Conservation (phyloP, 2,888 invertebrate genomes). For the Thysanoteuthis rhombus region DNA sequence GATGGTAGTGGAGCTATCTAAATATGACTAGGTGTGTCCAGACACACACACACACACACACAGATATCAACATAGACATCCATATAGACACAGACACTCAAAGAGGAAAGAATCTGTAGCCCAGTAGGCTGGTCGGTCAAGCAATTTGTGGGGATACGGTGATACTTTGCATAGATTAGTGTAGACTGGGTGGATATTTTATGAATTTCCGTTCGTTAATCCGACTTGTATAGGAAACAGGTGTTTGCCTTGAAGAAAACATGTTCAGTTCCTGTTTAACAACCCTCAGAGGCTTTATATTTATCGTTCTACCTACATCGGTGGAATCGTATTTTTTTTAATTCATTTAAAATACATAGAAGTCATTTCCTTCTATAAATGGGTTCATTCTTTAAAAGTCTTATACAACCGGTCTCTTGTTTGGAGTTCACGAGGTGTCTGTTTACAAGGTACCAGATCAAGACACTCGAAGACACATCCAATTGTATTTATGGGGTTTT, state of each 20-base stretch:
- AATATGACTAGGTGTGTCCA: no score
- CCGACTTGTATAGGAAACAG: background rate
- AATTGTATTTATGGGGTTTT: no score
- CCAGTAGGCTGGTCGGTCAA: no score
- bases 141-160: no score
- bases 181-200: no score
- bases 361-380: background rate
- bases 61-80: no score
- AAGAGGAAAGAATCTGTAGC: no score
- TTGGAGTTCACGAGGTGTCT: background rate
- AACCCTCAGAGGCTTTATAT: background rate
- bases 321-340: background rate
- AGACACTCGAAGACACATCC: background rate
- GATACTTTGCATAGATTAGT: no score
- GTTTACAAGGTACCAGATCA: background rate
- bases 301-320: background rate
- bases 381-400: background rate
- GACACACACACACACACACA: no score
- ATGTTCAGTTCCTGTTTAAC: background rate
- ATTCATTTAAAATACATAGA: background rate
- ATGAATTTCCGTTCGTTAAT: no score
- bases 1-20: no score
- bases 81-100: no score
- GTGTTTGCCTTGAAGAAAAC: background rate
- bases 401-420: background rate